Evolutionary conservation across 1,140 invertebrate species (phyloP).

Genomic region (Dendrolimus punctatus): DNA sequence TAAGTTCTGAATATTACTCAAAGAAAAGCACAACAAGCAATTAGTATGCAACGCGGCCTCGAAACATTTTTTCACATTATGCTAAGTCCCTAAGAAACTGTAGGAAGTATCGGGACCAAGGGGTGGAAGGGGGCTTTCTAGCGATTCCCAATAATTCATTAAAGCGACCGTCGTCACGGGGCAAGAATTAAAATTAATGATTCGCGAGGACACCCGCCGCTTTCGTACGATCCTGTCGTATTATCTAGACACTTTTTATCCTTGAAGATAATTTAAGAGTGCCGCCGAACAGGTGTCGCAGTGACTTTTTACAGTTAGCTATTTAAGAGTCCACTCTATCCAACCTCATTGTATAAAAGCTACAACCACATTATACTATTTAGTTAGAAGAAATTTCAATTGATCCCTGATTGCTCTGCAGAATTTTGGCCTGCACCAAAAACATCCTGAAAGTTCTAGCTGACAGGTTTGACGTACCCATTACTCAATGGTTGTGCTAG

Average conservation of each 20-base stretch:
- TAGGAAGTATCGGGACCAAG: slow-evolving; percentile 32
- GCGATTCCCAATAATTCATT: slow-evolving; percentile 70
- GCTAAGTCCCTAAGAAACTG: slow-evolving; percentile 63
- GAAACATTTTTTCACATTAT: slow-evolving; percentile 70
- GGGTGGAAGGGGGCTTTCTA: slow-evolving; percentile 42
- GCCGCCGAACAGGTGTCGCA: slow-evolving; percentile 39
- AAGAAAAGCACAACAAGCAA: slow-evolving; percentile 60
- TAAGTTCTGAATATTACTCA: slow-evolving; percentile 41
- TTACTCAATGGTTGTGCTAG: too few species aligned
- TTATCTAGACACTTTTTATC: slow-evolving; percentile 63
- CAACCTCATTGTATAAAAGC: too few species aligned
- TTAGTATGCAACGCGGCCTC: slow-evolving; percentile 64
- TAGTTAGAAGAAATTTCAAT: too few species aligned
- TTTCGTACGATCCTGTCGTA: slow-evolving; percentile 46
- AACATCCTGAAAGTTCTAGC: too few species aligned
- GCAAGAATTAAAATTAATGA: slow-evolving; percentile 71
- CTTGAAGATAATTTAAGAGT: slow-evolving; percentile 46
- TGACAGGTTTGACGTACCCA: too few species aligned
- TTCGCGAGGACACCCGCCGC: slow-evolving; percentile 51
- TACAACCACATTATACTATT: too few species aligned
- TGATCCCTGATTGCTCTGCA: too few species aligned
- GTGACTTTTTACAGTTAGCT: slow-evolving; percentile 34
- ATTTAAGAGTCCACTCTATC: slow-evolving; percentile 15
- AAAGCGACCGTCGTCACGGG: slow-evolving; percentile 55
- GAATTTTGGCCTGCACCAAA: too few species aligned